phyloP scores from a whole-genome alignment of 2,797 vertebrate genomes.

The Micromesistius poutassou region DNA sequence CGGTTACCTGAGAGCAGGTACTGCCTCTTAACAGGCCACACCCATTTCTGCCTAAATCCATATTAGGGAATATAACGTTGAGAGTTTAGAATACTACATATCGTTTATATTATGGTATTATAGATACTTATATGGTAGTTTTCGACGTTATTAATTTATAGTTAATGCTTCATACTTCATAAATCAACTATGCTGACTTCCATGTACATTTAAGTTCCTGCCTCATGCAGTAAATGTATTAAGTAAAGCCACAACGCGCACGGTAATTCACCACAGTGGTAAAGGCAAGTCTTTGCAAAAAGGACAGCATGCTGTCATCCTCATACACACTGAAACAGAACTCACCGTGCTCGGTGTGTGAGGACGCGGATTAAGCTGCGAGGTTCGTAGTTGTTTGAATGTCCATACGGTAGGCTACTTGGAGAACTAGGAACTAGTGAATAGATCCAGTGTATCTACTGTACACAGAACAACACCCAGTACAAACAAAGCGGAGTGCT shows the following conservation, averaged over 20 bases:
- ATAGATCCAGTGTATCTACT: not conserved
- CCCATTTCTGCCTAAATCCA: not conserved
- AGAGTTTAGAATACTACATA: not conserved
- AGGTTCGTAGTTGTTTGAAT: not conserved
- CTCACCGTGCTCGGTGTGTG: not conserved
- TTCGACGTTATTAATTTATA: not conserved
- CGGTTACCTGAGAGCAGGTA: too few species aligned
- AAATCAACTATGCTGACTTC: not conserved
- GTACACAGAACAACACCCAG: not conserved
- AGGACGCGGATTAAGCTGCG: not conserved
- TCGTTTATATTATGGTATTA: not conserved
- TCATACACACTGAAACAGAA: not conserved
- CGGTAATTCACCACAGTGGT: not conserved
- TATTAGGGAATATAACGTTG: not conserved
- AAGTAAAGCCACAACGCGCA: not conserved
- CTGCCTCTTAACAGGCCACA: not conserved
- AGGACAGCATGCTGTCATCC: not conserved
- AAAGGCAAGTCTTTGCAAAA: not conserved
- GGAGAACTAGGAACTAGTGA: too few species aligned
- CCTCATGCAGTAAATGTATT: not conserved
- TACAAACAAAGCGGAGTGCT: conserved; percentile 21
- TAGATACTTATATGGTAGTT: not conserved
- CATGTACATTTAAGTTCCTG: not conserved
- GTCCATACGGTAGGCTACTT: too few species aligned
- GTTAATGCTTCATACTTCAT: not conserved